phyloP scores from a whole-genome alignment of 2,888 invertebrate genomes.

The Morpho deidamia region DNA sequence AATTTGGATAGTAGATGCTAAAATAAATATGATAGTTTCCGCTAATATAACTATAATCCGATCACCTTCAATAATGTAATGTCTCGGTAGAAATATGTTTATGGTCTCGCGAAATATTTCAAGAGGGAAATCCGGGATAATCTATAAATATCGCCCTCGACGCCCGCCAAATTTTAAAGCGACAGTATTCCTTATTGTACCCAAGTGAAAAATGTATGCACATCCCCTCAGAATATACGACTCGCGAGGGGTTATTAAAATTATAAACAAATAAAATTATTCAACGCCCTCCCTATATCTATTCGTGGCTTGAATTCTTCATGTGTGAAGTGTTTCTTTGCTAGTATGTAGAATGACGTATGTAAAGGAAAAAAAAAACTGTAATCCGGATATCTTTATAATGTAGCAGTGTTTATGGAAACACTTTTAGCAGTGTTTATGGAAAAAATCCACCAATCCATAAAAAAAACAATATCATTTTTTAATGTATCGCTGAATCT shows the following conservation, averaged over 20 bases:
- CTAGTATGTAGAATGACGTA: too few species aligned
- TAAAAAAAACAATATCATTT: too few species aligned
- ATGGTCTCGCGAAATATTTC: slow-evolving; percentile 55
- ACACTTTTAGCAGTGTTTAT: too few species aligned
- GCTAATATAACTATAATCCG: slow-evolving; percentile 21
- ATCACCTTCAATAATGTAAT: slow-evolving; percentile 20
- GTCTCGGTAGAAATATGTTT: slow-evolving; percentile 44
- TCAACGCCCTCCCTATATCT: slow-evolving; percentile 51
- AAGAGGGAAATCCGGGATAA: slow-evolving; percentile 66
- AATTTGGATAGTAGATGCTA: too few species aligned
- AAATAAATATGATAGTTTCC: background rate
- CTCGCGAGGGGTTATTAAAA: slow-evolving; percentile 69
- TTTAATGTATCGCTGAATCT: too few species aligned
- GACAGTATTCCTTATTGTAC: slow-evolving; percentile 70
- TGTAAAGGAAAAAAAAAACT: too few species aligned
- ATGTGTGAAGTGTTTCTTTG: slow-evolving; percentile 33
- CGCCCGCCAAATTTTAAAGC: slow-evolving; percentile 63
- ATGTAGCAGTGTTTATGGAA: too few species aligned
- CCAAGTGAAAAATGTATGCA: slow-evolving; percentile 67
- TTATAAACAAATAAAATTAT: slow-evolving; percentile 77
- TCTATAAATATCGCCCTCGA: slow-evolving; percentile 68
- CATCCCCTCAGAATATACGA: slow-evolving; percentile 51
- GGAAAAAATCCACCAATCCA: too few species aligned
- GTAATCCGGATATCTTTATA: too few species aligned
- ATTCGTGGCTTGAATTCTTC: slow-evolving; percentile 52